Conservation (phyloP, 2,888 invertebrate species). For the Pomacea canaliculata region DNA sequence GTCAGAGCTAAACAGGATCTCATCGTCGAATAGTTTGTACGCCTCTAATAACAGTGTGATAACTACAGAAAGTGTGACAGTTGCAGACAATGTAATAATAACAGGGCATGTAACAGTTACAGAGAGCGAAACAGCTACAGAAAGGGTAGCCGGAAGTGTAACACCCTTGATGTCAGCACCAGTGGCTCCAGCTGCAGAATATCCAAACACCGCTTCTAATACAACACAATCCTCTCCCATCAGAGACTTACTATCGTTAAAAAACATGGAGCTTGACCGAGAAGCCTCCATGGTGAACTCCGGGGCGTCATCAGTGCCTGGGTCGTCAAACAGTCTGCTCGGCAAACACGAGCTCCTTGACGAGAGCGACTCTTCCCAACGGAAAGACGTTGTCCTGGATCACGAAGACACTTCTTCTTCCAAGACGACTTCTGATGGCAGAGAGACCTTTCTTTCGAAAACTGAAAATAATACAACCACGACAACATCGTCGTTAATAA, state of each 20-base stretch:
- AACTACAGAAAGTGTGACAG: no score
- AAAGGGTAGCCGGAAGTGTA: no score
- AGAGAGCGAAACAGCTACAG: neutral
- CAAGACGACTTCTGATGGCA: no score
- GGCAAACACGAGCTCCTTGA: neutral
- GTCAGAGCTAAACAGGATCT: neutral
- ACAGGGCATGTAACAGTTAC: no score
- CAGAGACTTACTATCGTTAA: neutral
- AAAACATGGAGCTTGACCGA: neutral
- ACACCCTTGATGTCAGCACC: neutral
- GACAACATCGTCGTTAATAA: no score
- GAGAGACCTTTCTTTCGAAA: no score
- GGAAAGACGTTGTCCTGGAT: neutral
- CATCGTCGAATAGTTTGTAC: neutral
- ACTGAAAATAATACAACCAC: no score
- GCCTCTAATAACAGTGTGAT: no score
- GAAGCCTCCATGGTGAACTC: constrained; percentile 12
- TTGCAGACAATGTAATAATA: no score
- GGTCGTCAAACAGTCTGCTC: neutral
- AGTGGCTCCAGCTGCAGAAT: neutral
- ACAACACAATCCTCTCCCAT: neutral
- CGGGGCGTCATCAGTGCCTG: constrained; percentile 4
- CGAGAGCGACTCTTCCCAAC: neutral
- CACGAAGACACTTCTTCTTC: neutral
- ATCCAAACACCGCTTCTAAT: neutral